Evolutionary conservation across 2,888 invertebrate genomes (phyloP), one percentile per base, ranked within the genome.

Genomic region (Druceiella hillmani): DNA sequence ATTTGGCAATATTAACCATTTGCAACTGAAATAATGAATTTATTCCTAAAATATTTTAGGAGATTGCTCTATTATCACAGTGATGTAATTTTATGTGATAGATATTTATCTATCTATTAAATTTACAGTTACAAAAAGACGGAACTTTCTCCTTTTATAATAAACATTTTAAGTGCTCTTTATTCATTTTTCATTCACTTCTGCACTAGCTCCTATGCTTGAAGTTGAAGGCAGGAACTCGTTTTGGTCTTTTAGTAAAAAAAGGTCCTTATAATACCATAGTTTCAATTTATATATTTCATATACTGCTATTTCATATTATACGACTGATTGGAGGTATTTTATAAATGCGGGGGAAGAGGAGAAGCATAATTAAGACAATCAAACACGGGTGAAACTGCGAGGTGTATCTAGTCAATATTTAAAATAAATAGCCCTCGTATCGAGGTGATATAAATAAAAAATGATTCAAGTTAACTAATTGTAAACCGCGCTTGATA

Each of bases 151-250:
- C n/a, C 10, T 12, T 6, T 26, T 26, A 11, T 26, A 26, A n/a
- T n/a, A n/a, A n/a, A n/a, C n/a, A n/a, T n/a, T n/a, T n/a, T n/a
- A n/a, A n/a, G n/a, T n/a, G n/a, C n/a, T n/a, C n/a, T n/a, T n/a
- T 26, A 26, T 26, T 26, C 12, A 26, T 26, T 26, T 26, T 26
- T 26, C 12, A 26, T 12, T 26, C 27, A 26, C 27, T 12, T 26
- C 27, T 26, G 12, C n/a, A 26, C 27, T 11, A 26, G 12, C 27
- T 11, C 12, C 27, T 10, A 26, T 26, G 27, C 27, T 26, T 11
- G 27, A 26, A 26, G 27, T 26, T 26, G 27, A 26, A 26, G 27
- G 27, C 12, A 26, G 27, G 27, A n/a, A 12, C 27, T 26, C 27
- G 11, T 26, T 12, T 26, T 26, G 27, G n/a, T 26, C 27, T 12